Percentiles rank a stretch among this genome's conserved stretches.
These are phyloP conservation scores for Gracilinanus agilis DNA, from an alignment of 2,113 vertebrate species.

Conservation along the genomic window DNA sequence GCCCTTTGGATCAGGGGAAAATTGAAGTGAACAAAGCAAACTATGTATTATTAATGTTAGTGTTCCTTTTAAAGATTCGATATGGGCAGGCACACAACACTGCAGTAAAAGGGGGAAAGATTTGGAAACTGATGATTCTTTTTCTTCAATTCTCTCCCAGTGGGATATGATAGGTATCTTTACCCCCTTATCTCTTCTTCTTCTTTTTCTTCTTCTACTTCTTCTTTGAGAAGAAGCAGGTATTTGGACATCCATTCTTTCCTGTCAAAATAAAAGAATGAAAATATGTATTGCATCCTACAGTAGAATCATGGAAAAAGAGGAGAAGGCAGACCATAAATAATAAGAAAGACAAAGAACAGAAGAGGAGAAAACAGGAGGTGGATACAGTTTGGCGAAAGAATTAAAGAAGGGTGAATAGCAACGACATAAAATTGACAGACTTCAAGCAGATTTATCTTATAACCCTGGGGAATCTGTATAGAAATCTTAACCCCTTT, in stretches of 20 bases:
- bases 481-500: background rate
- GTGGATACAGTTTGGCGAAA: constrained; percentile 37
- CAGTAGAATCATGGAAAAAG: constrained; percentile 11
- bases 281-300: background rate
- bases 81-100: constrained; percentile 65
- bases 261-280: constrained; percentile 51
- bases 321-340: constrained; percentile 6
- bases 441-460: constrained; percentile 30
- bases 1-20: constrained; percentile 72
- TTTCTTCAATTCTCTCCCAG: constrained; percentile 69
- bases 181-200: constrained; percentile 14
- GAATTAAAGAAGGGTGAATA: background rate
- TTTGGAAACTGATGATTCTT: constrained; percentile 71
- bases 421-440: background rate
- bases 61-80: constrained; percentile 76
- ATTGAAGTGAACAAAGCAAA: constrained; percentile 75
- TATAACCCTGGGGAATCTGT: background rate
- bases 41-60: constrained; percentile 80
- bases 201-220: constrained; percentile 34
- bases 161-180: constrained; percentile 50
- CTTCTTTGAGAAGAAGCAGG: background rate
- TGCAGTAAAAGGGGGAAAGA: constrained; percentile 62
- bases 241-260: background rate
- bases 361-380: background rate
- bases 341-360: background rate